Percentiles rank a stretch among this genome's conserved stretches.
phyloP scores from a whole-genome alignment of 2,888 invertebrate genomes.

The Ormyrus nitidulus region DNA sequence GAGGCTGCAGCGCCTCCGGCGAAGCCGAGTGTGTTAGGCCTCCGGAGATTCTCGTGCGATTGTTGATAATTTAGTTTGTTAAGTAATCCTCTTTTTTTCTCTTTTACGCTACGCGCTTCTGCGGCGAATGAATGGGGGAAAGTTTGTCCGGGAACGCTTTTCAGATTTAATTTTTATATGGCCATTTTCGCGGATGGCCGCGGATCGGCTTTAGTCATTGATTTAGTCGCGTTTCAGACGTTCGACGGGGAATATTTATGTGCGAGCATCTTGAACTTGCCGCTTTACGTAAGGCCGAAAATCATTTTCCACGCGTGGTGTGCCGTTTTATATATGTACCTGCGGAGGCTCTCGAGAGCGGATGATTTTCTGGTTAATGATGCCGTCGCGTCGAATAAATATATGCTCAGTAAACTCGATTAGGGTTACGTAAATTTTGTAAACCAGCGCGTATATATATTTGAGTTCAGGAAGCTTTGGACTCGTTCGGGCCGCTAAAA shows the following conservation, averaged over 20 bases:
- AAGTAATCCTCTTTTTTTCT: conserved; percentile 19
- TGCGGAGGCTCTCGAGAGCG: too few species aligned
- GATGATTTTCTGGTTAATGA: too few species aligned
- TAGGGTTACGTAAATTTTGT: background rate
- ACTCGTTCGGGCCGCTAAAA: background rate
- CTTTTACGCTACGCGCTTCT: background rate
- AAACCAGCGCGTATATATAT: background rate
- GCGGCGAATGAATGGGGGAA: conserved; percentile 33
- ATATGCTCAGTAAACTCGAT: background rate
- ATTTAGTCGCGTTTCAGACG: background rate
- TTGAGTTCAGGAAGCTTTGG: background rate
- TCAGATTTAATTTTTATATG: conserved; percentile 1
- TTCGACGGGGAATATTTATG: conserved; percentile 19
- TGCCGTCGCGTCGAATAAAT: too few species aligned
- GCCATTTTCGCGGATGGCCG: background rate
- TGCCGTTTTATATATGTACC: background rate
- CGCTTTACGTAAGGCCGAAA: background rate
- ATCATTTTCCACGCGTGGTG: background rate
- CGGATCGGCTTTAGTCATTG: conserved; percentile 7
- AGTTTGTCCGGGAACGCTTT: conserved; percentile 28
- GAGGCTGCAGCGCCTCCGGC: background rate
- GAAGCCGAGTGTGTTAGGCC: background rate
- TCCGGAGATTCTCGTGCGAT: conserved; percentile 13
- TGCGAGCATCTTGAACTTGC: conserved; percentile 32
- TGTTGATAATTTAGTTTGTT: conserved; percentile 40